Base-by-base conservation (phyloP, 2,888 invertebrate genomes). In the Entomobrya multifasciata region DNA sequence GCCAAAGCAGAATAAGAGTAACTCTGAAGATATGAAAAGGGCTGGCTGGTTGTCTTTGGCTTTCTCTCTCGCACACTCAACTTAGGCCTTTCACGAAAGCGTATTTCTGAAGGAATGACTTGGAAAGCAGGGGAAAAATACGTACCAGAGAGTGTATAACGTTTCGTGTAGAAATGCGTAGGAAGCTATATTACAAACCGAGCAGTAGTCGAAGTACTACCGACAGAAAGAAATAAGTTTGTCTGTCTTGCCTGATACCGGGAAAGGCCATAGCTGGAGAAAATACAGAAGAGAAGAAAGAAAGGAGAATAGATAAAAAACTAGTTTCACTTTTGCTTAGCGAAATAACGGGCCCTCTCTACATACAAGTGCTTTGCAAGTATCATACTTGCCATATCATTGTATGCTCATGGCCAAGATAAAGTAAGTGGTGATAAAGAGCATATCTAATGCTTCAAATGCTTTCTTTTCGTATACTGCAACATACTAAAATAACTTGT, bases 161-260 rank as follows among this genome's bases (percentile, higher is more conserved):
- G 25, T 25, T 3, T n/a, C n/a, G 41, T 49, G 30, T 0, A 65
- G 30, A 79, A 78, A 79, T 79, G 79, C 79, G 79, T 79, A 79
- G 79, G 79, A 47, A 79, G 79, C 79, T 79, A 65, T n/a, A n/a
- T 22, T 41, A 17, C 77, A 1, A 22, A 77, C 77, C 77, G 77
- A 77, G 55, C 25, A 60, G 52, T 41, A 62, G 77, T 60, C 60
- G 77, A 77, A 62, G 55, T 20, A 36, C 60, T 44, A 30, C 80
- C 52, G 55, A 78, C 36, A 79, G 52, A 30, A n/a, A n/a, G n/a
- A n/a, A n/a, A n/a, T n/a, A n/a, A n/a, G n/a, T n/a, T n/a, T n/a
- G n/a, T n/a, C n/a, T n/a, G n/a, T n/a, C n/a, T n/a, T n/a, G n/a
- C n/a, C n/a, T n/a, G n/a, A n/a, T n/a, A n/a, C n/a, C n/a, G n/a